These are phyloP conservation scores for Eupithecia dodoneata DNA, from an alignment of 2,888 invertebrate species.

Conservation along the genomic window DNA sequence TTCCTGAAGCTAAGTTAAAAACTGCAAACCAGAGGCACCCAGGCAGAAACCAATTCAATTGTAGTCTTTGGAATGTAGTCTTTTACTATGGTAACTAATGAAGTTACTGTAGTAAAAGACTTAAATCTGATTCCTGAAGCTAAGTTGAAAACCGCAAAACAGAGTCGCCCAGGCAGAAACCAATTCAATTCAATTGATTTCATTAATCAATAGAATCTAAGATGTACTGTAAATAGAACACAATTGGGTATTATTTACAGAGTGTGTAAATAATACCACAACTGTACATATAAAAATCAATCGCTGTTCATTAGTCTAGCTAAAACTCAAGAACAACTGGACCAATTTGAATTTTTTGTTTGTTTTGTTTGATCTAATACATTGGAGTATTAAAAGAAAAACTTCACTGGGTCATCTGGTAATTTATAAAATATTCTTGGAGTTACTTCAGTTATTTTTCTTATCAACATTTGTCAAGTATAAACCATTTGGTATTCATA, in stretches of 20 bases:
- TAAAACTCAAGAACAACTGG: too few relatives aligned
- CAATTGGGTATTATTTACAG: neutral
- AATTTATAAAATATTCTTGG: neutral
- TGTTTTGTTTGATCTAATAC: too few relatives aligned
- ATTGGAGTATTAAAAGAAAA: too few relatives aligned
- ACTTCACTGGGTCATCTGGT: too few relatives aligned
- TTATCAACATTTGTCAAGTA: slow-evolving; percentile 2
- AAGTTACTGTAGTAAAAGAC: too few relatives aligned
- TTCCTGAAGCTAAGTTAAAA: neutral
- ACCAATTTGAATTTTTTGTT: too few relatives aligned
- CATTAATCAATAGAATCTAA: neutral
- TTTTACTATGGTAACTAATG: too few relatives aligned
- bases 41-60: too few relatives aligned
- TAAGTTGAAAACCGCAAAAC: neutral
- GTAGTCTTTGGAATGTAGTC: too few relatives aligned
- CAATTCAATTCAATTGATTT: neutral
- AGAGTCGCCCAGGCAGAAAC: neutral
- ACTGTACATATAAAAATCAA: too few relatives aligned
- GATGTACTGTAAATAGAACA: neutral
- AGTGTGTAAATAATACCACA: neutral
- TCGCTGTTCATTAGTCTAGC: too few relatives aligned
- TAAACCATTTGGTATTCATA: neutral
- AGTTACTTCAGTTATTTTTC: neutral
- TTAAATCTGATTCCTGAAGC: neutral
- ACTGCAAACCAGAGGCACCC: neutral